A percentile compares a stretch with the other conserved stretches of the same genome.
These are phyloP conservation scores for Macrophya annulata DNA, from an alignment of 2,888 invertebrate species.

Conservation along the genomic window DNA sequence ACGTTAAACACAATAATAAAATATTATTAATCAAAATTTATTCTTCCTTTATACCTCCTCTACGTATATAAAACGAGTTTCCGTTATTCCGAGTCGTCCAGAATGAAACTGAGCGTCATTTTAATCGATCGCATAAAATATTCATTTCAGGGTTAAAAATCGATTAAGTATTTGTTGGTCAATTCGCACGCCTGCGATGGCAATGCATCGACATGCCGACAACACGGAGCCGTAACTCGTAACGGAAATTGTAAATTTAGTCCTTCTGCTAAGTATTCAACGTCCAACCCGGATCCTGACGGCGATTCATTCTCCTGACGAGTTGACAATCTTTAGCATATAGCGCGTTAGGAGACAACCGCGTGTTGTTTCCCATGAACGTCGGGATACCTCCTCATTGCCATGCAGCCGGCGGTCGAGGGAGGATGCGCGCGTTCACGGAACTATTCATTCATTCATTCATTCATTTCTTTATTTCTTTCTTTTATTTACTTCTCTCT, in stretches of 20 bases:
- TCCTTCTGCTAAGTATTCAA: slow-evolving; percentile 56
- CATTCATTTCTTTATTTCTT: slow-evolving; percentile 39
- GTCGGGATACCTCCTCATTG: slow-evolving; percentile 61
- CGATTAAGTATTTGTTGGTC: neutral
- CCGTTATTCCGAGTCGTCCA: neutral
- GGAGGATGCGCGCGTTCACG: slow-evolving; percentile 70
- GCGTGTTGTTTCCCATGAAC: slow-evolving; percentile 58
- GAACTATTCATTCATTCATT: slow-evolving; percentile 66
- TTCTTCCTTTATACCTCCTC: neutral
- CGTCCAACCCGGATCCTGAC: slow-evolving; percentile 46
- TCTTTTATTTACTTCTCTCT: slow-evolving; percentile 40
- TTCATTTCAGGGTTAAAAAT: neutral
- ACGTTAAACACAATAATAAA: neutral
- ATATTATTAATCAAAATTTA: neutral
- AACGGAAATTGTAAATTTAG: slow-evolving; percentile 56
- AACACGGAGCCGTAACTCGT: slow-evolving; percentile 50
- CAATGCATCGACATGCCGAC: slow-evolving; percentile 57
- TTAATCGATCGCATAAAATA: neutral
- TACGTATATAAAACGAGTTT: neutral
- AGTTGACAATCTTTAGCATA: slow-evolving; percentile 54
- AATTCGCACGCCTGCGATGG: slow-evolving; percentile 31
- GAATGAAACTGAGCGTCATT: neutral
- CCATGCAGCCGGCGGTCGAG: slow-evolving; percentile 70
- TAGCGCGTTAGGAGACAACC: slow-evolving; percentile 50
- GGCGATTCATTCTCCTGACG: slow-evolving; percentile 48